phyloP scores from a whole-genome alignment of 1,140 invertebrate species.

The Branchinecta lindahli region DNA sequence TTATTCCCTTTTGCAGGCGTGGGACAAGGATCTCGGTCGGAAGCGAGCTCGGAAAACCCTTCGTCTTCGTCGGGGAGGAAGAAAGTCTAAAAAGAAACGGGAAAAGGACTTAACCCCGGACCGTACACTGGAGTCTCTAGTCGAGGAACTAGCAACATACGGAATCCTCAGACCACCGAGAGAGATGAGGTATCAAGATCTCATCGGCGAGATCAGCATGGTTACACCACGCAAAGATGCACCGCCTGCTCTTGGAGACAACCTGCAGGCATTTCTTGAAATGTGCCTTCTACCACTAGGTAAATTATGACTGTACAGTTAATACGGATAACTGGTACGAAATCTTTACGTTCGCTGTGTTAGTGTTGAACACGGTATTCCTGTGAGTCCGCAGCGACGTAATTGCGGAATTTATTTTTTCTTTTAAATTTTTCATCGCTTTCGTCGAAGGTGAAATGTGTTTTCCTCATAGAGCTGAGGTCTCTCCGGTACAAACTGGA shows the following conservation, averaged over 20 bases:
- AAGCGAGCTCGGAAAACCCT: not conserved
- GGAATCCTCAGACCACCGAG: constrained; percentile 72
- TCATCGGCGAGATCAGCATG: constrained; percentile 65
- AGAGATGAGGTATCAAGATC: constrained; percentile 49
- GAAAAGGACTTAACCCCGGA: constrained; percentile 92
- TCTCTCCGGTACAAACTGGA: no score
- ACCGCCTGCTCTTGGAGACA: constrained; percentile 53
- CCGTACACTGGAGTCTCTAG: constrained; percentile 68
- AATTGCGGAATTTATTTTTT: no score
- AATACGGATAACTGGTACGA: not conserved
- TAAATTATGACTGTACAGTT: constrained; percentile 23
- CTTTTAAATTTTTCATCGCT: no score
- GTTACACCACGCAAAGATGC: constrained; percentile 41
- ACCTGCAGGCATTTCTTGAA: constrained; percentile 69
- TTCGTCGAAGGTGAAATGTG: no score
- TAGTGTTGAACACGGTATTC: no score
- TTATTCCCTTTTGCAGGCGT: not conserved
- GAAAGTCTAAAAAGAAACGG: constrained; percentile 75
- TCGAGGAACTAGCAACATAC: constrained; percentile 76
- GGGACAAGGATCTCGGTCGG: not conserved
- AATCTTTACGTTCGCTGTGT: no score
- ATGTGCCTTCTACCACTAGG: constrained; percentile 76
- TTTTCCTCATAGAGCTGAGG: no score
- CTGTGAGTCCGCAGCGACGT: no score
- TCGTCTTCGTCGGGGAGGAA: constrained; percentile 41